Evolutionary conservation across 2,113 vertebrate species (phyloP).

Genomic region (Delphinus delphis): DNA sequence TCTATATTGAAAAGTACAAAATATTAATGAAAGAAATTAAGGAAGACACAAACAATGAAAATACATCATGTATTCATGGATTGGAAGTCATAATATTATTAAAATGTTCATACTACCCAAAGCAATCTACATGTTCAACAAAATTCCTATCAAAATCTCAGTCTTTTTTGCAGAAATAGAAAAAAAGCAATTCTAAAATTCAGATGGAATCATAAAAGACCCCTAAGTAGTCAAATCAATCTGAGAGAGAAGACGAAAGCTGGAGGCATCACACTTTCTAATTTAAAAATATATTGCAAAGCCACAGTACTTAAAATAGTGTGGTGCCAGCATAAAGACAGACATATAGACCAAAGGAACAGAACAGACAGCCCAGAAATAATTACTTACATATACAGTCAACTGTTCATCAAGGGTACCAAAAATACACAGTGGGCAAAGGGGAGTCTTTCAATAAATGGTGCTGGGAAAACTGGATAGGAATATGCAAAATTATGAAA

Average conservation of each 20-base stretch:
- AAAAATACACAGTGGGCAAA: background rate
- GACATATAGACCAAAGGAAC: background rate
- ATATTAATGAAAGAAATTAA: background rate
- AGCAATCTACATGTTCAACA: background rate
- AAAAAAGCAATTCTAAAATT: background rate
- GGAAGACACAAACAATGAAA: background rate
- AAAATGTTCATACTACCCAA: background rate
- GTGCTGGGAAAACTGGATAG: background rate
- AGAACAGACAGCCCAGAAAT: background rate
- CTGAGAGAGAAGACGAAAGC: background rate
- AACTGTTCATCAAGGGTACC: background rate
- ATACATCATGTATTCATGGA: background rate
- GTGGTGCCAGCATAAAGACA: background rate
- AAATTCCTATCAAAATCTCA: background rate
- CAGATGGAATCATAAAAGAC: background rate
- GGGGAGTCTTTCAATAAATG: background rate
- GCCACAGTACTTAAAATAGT: background rate
- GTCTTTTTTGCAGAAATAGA: background rate
- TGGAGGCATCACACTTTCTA: background rate
- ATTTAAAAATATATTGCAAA: background rate
- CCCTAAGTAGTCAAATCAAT: background rate
- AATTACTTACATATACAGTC: background rate
- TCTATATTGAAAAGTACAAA: background rate
- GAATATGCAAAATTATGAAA: background rate
- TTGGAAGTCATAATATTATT: background rate